Evolutionary conservation across 2,888 invertebrate species (phyloP).

Genomic region (Catocala fraxini): DNA sequence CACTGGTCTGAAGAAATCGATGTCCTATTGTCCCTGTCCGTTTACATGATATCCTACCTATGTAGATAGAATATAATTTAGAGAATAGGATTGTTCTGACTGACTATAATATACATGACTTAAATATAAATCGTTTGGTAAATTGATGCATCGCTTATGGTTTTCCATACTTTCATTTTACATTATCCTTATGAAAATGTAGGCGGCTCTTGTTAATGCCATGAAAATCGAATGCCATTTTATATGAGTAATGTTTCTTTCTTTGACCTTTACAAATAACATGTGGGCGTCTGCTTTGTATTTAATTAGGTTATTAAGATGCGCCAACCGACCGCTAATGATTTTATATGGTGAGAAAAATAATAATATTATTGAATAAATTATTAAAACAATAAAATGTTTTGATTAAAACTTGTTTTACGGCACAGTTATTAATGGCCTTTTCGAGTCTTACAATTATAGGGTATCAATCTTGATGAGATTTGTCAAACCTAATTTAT

Average conservation of each 20-base stretch:
- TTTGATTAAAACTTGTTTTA: conserved; percentile 38
- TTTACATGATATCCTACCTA: no score
- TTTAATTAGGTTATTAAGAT: conserved; percentile 34
- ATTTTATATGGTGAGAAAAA: conserved; percentile 20
- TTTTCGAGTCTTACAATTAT: background rate
- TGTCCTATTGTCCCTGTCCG: background rate
- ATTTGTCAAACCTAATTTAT: conserved; percentile 12
- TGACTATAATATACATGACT: no score
- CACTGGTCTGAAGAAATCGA: background rate
- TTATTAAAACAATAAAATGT: conserved; percentile 37
- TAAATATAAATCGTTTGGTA: no score
- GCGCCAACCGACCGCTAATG: conserved; percentile 19
- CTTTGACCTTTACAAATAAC: conserved; percentile 29
- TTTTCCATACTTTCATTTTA: no score
- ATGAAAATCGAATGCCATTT: conserved; percentile 24
- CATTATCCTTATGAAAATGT: no score
- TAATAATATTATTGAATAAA: conserved; percentile 29
- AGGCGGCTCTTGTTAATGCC: conserved; percentile 15
- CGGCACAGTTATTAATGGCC: background rate
- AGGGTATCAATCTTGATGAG: conserved; percentile 19
- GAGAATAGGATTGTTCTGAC: no score
- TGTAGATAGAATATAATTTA: no score
- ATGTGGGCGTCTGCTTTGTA: conserved; percentile 39
- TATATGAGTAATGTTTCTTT: conserved; percentile 14
- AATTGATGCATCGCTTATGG: no score